Evolutionary conservation across 2,888 invertebrate species (phyloP).

Genomic region (Tridacna gigas): DNA sequence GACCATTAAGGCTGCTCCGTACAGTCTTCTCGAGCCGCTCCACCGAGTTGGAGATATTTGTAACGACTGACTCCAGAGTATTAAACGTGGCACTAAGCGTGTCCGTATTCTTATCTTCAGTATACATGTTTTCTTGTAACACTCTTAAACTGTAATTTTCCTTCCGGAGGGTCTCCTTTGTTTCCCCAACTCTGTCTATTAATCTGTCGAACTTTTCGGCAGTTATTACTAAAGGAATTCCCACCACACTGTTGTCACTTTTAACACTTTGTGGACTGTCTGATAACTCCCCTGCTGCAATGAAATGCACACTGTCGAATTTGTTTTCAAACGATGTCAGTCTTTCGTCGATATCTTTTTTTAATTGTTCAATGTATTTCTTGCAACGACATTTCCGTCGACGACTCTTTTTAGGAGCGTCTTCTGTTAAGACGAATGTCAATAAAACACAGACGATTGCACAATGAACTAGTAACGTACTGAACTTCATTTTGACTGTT

Average conservation of each 20-base stretch:
- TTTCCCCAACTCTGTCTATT: constrained; percentile 54
- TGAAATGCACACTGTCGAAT: constrained; percentile 29
- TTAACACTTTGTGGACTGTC: constrained; percentile 19
- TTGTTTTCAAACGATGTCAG: constrained; percentile 56
- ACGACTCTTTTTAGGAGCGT: constrained; percentile 24
- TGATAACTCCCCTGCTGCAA: constrained; percentile 17
- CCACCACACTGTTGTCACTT: constrained; percentile 40
- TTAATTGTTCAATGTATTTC: constrained; percentile 59
- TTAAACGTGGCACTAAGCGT: constrained; percentile 63
- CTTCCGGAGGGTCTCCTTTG: constrained; percentile 59
- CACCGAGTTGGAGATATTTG: constrained; percentile 63
- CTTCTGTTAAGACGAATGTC: constrained; percentile 21
- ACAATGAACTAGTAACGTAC: constrained; percentile 6
- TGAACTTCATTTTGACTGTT: constrained; percentile 14
- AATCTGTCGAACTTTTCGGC: constrained; percentile 52
- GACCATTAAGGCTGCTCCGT: constrained; percentile 20
- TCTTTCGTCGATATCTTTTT: constrained; percentile 53
- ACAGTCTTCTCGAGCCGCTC: constrained; percentile 62
- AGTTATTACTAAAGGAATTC: constrained; percentile 24
- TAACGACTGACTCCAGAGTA: constrained; percentile 63
- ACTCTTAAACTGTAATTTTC: constrained; percentile 63
- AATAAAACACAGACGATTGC: constrained; percentile 10
- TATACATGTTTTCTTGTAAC: constrained; percentile 59
- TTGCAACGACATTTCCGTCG: constrained; percentile 53
- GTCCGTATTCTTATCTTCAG: constrained; percentile 63